phyloP scores from a whole-genome alignment of 1,140 invertebrate species.

The Ectropis grisescens region DNA sequence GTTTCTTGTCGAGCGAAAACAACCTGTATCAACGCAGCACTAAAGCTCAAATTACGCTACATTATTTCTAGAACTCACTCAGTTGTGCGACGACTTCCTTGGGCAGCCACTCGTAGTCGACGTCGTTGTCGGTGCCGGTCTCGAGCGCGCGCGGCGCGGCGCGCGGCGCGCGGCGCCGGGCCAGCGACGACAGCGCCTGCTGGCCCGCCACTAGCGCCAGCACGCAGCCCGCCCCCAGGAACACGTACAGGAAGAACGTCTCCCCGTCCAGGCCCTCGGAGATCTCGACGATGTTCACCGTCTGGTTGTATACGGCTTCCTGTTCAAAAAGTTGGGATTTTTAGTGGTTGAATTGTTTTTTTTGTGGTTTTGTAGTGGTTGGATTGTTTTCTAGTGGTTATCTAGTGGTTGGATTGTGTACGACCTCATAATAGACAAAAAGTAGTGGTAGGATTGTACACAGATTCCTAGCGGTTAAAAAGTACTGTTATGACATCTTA shows the following conservation, averaged over 20 bases:
- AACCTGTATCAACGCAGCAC: too few species aligned
- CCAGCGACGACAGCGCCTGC: slow-evolving; percentile 88
- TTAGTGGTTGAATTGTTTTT: background rate
- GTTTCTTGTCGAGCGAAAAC: too few species aligned
- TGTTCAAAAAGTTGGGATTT: slow-evolving; percentile 52
- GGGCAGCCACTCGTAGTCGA: slow-evolving; percentile 99
- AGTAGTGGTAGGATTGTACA: too few species aligned
- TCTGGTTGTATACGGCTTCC: slow-evolving; percentile 98
- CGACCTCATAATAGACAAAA: too few species aligned
- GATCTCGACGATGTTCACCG: slow-evolving; percentile 95
- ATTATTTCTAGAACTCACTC: too few species aligned
- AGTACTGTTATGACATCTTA: too few species aligned
- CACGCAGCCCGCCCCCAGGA: slow-evolving; percentile 90
- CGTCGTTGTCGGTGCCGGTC: slow-evolving; percentile 89
- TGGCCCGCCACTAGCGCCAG: slow-evolving; percentile 91
- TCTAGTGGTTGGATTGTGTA: too few species aligned
- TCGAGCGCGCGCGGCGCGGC: slow-evolving; percentile 77
- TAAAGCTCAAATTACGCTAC: too few species aligned
- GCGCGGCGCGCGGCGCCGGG: slow-evolving; percentile 71
- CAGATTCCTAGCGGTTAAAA: too few species aligned
- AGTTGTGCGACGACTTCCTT: slow-evolving; percentile 87
- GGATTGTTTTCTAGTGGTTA: too few species aligned
- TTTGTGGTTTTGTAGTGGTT: too few species aligned
- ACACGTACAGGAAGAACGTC: slow-evolving; percentile 97
- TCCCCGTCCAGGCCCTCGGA: slow-evolving; percentile 98